Evolutionary conservation across 2,113 vertebrate species (phyloP).

Genomic region (Neopipo cinnamomea): DNA sequence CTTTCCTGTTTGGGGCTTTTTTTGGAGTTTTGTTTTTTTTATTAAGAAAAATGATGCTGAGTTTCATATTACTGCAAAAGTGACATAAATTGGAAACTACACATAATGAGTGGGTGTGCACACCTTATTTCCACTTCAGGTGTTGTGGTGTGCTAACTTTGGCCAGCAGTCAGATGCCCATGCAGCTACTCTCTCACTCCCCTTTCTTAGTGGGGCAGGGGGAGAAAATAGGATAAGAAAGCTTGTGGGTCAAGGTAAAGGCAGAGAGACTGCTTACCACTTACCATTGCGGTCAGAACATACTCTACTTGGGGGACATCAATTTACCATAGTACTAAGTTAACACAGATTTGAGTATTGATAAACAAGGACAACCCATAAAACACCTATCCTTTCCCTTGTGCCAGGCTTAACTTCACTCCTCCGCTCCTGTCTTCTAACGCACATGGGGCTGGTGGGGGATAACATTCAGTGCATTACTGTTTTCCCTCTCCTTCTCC

Average conservation of each 20-base stretch:
- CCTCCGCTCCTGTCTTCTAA: accelerated
- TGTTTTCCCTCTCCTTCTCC: background rate
- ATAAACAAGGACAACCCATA: background rate
- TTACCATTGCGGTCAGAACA: background rate
- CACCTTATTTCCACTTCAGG: background rate
- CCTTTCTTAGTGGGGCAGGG: background rate
- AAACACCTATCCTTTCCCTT: background rate
- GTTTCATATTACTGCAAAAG: background rate
- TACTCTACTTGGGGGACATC: background rate
- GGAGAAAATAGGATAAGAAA: background rate
- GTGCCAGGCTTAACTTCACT: background rate
- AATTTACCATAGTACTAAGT: background rate
- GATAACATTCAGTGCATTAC: background rate
- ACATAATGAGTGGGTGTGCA: background rate
- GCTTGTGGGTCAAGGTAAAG: background rate
- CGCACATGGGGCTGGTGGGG: background rate
- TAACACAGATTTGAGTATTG: background rate
- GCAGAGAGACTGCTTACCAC: background rate
- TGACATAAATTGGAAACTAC: background rate
- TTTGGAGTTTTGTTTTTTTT: background rate
- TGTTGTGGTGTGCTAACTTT: background rate
- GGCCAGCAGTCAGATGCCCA: background rate
- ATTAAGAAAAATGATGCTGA: background rate
- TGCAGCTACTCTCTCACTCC: background rate
- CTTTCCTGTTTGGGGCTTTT: background rate